phyloP scores from a whole-genome alignment of 2,888 invertebrate genomes.

The Conchocele bisecta region DNA sequence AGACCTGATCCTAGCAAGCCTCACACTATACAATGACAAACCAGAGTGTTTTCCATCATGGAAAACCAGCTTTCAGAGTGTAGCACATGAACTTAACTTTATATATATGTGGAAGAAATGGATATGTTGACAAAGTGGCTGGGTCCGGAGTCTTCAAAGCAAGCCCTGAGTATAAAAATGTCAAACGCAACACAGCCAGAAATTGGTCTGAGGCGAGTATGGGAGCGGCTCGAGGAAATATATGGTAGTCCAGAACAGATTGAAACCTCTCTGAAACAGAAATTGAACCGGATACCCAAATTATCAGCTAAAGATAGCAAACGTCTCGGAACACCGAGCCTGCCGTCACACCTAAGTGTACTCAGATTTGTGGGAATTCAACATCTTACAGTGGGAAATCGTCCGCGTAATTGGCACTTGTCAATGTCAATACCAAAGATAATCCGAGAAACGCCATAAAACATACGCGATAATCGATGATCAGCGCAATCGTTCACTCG shows the following conservation, averaged over 20 bases:
- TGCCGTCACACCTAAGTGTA: too few species aligned
- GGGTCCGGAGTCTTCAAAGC: neutral
- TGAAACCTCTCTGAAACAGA: neutral
- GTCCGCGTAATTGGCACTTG: conserved; percentile 22
- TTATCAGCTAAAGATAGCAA: neutral
- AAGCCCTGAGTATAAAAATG: neutral
- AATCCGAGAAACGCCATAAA: neutral
- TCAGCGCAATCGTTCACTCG: conserved; percentile 25
- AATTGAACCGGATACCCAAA: neutral
- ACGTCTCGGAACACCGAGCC: neutral
- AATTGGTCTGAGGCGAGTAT: neutral
- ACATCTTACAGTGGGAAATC: conserved; percentile 9
- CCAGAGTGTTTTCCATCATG: neutral
- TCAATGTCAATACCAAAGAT: neutral
- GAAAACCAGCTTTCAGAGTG: conserved; percentile 8
- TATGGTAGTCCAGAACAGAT: neutral
- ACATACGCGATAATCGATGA: conserved; percentile 27
- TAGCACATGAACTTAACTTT: neutral
- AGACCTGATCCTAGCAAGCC: neutral
- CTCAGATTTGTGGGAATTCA: conserved; percentile 19
- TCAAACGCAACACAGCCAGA: neutral
- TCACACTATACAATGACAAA: neutral
- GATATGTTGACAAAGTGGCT: conserved; percentile 3
- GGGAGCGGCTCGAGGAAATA: neutral
- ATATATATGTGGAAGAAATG: neutral